These are phyloP conservation scores for Nomada ruficornis DNA, from an alignment of 2,888 invertebrate genomes.

Conservation along the genomic window DNA sequence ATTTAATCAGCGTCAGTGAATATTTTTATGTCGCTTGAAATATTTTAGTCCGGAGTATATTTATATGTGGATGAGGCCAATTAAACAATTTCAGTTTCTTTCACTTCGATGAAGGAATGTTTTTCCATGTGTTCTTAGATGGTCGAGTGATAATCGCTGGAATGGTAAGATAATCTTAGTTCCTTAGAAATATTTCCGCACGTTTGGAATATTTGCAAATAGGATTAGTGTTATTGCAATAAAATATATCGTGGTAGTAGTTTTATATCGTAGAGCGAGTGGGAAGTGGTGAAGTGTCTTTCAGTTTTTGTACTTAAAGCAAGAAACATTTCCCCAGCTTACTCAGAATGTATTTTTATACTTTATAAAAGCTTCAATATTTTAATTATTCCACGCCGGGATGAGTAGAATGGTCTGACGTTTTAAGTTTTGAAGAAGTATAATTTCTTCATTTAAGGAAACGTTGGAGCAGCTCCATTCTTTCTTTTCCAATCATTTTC, in stretches of 20 bases:
- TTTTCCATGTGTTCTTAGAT: too few relatives aligned
- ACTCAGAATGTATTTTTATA: neutral
- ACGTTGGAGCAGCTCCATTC: conserved; percentile 6
- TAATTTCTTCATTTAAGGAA: conserved; percentile 4
- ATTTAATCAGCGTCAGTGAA: neutral
- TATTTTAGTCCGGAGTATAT: neutral
- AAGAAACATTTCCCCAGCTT: too few relatives aligned
- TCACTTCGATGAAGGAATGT: neutral
- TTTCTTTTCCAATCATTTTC: conserved; percentile 24
- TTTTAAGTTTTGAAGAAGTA: neutral
- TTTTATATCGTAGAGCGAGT: too few relatives aligned
- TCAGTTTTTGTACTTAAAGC: too few relatives aligned
- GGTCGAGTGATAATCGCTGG: too few relatives aligned
- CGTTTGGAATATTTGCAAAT: too few relatives aligned
- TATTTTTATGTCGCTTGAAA: neutral
- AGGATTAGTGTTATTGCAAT: too few relatives aligned
- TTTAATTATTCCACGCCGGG: neutral
- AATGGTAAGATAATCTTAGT: too few relatives aligned
- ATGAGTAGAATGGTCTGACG: too few relatives aligned
- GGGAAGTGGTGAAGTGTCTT: too few relatives aligned
- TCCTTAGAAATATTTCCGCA: too few relatives aligned
- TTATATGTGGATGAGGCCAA: neutral
- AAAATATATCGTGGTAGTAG: too few relatives aligned
- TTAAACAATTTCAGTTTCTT: neutral
- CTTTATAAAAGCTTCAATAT: neutral